These are phyloP conservation scores for Coremacera marginata DNA, from an alignment of 2,888 invertebrate genomes.

Conservation along the genomic window DNA sequence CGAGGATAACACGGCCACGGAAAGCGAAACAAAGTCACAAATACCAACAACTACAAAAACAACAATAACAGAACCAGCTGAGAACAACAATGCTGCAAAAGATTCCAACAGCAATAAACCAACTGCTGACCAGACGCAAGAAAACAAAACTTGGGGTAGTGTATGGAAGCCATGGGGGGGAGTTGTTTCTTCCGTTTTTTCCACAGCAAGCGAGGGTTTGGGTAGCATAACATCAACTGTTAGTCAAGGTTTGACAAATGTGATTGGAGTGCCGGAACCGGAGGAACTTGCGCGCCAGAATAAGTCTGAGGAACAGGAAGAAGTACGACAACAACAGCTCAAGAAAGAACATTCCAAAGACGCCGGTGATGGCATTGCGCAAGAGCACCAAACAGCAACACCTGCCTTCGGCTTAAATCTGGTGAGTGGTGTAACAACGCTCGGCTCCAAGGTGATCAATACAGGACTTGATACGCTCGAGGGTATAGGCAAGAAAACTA, in stretches of 20 bases:
- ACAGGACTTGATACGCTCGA: conserved; percentile 91
- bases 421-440: conserved; percentile 58
- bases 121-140: not conserved
- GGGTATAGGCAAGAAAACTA: conserved; percentile 94
- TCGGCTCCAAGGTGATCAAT: conserved; percentile 80
- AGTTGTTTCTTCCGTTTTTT: conserved; percentile 78
- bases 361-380: conserved; percentile 6
- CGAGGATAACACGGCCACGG: conserved; percentile 50
- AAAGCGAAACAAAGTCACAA: conserved; percentile 33
- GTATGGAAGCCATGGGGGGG: conserved; percentile 85
- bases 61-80: conserved; percentile 10
- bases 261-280: conserved; percentile 87
- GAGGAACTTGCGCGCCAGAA: conserved; percentile 78
- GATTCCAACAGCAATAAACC: conserved; percentile 7
- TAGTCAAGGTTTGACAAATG: conserved; percentile 85
- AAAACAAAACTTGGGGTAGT: conserved; percentile 62
- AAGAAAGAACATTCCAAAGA: conserved; percentile 6
- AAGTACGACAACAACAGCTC: conserved; percentile 20
- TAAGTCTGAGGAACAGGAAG: conserved; percentile 52
- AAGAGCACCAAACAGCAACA: not conserved
- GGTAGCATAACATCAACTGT: conserved; percentile 84
- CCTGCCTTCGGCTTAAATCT: conserved; percentile 58
- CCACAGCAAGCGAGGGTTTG: conserved; percentile 81
- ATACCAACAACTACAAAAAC: conserved; percentile 6
- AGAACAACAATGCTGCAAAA: not conserved